Conservation (phyloP, 2,888 invertebrate genomes). For the Epistrophe eligans region DNA sequence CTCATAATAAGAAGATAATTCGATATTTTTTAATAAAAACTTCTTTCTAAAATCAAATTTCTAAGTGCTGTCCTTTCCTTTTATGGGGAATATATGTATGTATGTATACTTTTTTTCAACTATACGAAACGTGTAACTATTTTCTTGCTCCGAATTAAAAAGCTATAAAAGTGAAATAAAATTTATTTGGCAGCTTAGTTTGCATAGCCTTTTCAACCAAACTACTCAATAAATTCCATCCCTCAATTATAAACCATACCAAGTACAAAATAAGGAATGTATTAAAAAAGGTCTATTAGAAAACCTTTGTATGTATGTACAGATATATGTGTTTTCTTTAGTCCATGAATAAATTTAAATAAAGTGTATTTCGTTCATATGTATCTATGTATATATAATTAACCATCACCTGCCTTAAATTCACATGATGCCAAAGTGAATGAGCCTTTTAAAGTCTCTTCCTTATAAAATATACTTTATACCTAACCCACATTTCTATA, state of each 20-base stretch:
- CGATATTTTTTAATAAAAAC: neutral
- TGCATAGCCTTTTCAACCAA: neutral
- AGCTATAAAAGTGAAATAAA: constrained; percentile 5
- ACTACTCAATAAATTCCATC: constrained; percentile 18
- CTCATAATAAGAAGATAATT: neutral
- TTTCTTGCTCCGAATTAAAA: neutral
- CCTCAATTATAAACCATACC: neutral
- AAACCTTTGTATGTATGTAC: neutral
- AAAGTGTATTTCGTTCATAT: constrained; percentile 9
- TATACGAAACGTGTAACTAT: no score
- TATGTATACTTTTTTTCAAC: neutral
- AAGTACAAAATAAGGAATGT: neutral
- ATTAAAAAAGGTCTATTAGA: neutral
- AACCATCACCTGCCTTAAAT: constrained; percentile 9
- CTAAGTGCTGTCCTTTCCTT: neutral
- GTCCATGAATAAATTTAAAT: constrained; percentile 35
- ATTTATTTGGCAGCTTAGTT: neutral
- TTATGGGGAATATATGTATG: neutral
- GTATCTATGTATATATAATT: constrained; percentile 5
- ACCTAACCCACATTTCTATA: neutral
- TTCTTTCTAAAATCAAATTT: neutral
- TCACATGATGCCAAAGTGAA: neutral
- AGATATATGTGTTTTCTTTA: neutral
- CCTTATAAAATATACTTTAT: neutral
- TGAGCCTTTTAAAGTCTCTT: neutral